Conservation (phyloP, 1,140 invertebrate species). For the Andricus grossulariae region DNA sequence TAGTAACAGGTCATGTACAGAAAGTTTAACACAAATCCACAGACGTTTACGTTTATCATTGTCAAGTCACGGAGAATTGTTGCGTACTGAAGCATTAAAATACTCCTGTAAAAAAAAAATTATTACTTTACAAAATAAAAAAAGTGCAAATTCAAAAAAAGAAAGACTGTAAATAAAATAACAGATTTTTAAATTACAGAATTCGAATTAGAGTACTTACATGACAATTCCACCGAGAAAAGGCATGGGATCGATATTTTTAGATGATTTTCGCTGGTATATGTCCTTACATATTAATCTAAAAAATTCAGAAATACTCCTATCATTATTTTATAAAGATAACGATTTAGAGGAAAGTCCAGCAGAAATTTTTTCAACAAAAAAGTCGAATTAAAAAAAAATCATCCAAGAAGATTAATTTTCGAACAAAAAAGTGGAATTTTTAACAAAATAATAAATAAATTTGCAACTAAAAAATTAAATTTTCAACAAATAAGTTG, state of each 20-base stretch:
- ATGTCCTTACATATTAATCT: slow-evolving; percentile 83
- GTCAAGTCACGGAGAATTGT: slow-evolving; percentile 81
- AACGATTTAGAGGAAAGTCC: too few relatives aligned
- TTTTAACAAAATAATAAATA: too few relatives aligned
- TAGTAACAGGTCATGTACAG: slow-evolving; percentile 82
- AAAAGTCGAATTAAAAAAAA: too few relatives aligned
- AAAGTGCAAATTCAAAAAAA: slow-evolving; percentile 34
- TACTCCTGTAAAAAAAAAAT: slow-evolving; percentile 75
- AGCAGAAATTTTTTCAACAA: too few relatives aligned
- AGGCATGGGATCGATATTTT: slow-evolving; percentile 80
- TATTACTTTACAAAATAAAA: slow-evolving; percentile 33
- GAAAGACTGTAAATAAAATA: slow-evolving; percentile 12
- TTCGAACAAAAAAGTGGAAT: too few relatives aligned
- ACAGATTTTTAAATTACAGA: not conserved
- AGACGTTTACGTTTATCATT: slow-evolving; percentile 85
- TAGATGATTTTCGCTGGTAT: slow-evolving; percentile 80
- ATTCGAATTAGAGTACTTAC: slow-evolving; percentile 76
- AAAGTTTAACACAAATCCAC: slow-evolving; percentile 81
- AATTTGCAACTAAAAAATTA: too few relatives aligned
- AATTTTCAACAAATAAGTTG: too few relatives aligned
- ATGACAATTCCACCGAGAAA: slow-evolving; percentile 85
- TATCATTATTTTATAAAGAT: not conserved
- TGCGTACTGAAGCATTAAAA: slow-evolving; percentile 84
- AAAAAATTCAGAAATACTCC: slow-evolving; percentile 44
- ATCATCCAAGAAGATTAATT: too few relatives aligned